Evolutionary conservation across 2,113 vertebrate genomes (phyloP).

Genomic region (Diadophis punctatus): DNA sequence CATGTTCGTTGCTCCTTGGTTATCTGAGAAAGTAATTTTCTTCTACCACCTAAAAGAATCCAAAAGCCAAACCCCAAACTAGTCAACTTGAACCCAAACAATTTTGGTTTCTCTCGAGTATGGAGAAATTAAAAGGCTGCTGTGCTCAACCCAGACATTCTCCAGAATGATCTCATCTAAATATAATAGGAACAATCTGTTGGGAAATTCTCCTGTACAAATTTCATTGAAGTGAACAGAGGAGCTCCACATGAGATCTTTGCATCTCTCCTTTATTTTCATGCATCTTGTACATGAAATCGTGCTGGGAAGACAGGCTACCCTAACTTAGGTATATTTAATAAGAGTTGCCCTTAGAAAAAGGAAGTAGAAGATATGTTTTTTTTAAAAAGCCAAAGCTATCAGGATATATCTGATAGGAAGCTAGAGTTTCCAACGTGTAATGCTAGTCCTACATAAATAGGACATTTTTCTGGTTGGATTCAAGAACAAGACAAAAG

Average conservation of each 20-base stretch:
- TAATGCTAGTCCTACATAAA: not conserved
- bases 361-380: accelerated
- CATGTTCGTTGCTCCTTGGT: not conserved
- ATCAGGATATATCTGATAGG: not conserved
- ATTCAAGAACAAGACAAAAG: not conserved
- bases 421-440: accelerated
- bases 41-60: not conserved
- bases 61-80: not conserved
- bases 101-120: accelerated
- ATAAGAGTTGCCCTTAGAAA: not conserved
- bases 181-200: not conserved
- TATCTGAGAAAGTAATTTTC: conserved; percentile 1
- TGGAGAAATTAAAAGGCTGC: not conserved
- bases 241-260: not conserved
- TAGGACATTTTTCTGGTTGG: not conserved
- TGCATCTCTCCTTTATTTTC: not conserved
- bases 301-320: not conserved
- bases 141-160: not conserved
- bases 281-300: not conserved
- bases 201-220: not conserved
- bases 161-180: conserved; percentile 3
- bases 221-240: not conserved
- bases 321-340: not conserved
- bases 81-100: not conserved
- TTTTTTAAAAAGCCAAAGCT: not conserved